These are phyloP conservation scores for Neuroterus valhalla DNA, from an alignment of 1,140 invertebrate genomes.

Conservation along the genomic window DNA sequence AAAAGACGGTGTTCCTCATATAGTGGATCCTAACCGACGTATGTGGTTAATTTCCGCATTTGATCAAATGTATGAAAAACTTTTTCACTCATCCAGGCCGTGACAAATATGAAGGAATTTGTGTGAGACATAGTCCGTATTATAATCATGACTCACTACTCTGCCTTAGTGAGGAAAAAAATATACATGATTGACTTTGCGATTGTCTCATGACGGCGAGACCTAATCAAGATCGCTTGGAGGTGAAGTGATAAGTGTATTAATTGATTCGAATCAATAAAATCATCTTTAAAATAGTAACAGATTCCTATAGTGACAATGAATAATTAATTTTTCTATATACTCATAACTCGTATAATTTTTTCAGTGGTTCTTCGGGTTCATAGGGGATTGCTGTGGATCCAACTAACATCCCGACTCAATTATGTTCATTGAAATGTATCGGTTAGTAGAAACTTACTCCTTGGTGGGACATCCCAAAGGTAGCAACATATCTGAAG, in stretches of 20 bases:
- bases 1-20: slow-evolving; percentile 34
- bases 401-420: too few species aligned
- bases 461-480: too few species aligned
- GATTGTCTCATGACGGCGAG: slow-evolving; percentile 9
- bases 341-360: slow-evolving; percentile 33
- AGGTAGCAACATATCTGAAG: too few species aligned
- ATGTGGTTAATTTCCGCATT: slow-evolving; percentile 45
- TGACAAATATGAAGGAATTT: neutral
- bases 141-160: too few species aligned
- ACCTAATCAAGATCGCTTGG: slow-evolving; percentile 37
- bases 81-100: neutral
- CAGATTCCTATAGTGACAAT: slow-evolving; percentile 32
- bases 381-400: too few species aligned
- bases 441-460: too few species aligned
- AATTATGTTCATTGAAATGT: too few species aligned
- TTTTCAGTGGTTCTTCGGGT: too few species aligned
- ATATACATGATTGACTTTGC: too few species aligned
- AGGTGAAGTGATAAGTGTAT: slow-evolving; percentile 8
- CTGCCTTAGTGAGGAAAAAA: too few species aligned
- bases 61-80: slow-evolving; percentile 39
- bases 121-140: neutral
- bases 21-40: slow-evolving; percentile 28
- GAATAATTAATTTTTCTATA: slow-evolving; percentile 40
- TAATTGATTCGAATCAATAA: too few species aligned
- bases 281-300: slow-evolving; percentile 40